phyloP scores from a whole-genome alignment of 30 jellyfish, hydroid and myxozoan genomes.

The Aurelia aurita complex sp. Pacific region DNA sequence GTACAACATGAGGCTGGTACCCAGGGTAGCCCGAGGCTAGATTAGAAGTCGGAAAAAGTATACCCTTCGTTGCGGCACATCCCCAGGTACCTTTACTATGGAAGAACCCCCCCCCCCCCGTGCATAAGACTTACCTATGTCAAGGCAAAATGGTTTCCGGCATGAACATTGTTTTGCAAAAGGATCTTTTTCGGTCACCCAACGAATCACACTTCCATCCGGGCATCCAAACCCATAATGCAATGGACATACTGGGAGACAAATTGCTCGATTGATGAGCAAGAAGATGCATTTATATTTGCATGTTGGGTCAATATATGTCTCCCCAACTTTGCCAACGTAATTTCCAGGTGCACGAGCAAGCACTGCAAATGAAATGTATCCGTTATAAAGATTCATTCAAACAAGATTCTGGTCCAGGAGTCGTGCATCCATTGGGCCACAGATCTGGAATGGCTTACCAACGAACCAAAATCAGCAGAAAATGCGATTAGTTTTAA shows the following conservation, averaged over 20 bases:
- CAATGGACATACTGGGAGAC: constrained; percentile 75
- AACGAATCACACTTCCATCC: constrained; percentile 55
- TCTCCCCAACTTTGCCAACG: constrained; percentile 53
- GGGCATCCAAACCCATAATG: constrained; percentile 75
- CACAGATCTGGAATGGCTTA: too few species aligned
- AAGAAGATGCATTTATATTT: constrained; percentile 63
- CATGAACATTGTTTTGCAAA: constrained; percentile 58
- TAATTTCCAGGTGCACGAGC: constrained; percentile 69
- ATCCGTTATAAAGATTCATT: too few species aligned
- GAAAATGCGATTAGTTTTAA: too few species aligned
- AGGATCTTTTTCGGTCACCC: constrained; percentile 36
- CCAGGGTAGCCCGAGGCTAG: too few species aligned
- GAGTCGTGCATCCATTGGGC: too few species aligned
- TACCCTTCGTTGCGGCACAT: too few species aligned
- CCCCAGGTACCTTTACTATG: too few species aligned
- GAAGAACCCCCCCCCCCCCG: too few species aligned
- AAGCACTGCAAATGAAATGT: constrained; percentile 20
- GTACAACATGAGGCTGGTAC: too few species aligned
- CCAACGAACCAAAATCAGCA: too few species aligned
- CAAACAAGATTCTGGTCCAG: too few species aligned
- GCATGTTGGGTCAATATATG: constrained; percentile 69
- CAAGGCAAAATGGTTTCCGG: constrained; percentile 53
- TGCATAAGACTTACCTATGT: constrained; percentile 21
- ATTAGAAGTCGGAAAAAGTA: too few species aligned
- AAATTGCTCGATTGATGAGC: constrained; percentile 56